Conservation (phyloP, 1,140 invertebrate genomes). For the Drosophila sechellia region DNA sequence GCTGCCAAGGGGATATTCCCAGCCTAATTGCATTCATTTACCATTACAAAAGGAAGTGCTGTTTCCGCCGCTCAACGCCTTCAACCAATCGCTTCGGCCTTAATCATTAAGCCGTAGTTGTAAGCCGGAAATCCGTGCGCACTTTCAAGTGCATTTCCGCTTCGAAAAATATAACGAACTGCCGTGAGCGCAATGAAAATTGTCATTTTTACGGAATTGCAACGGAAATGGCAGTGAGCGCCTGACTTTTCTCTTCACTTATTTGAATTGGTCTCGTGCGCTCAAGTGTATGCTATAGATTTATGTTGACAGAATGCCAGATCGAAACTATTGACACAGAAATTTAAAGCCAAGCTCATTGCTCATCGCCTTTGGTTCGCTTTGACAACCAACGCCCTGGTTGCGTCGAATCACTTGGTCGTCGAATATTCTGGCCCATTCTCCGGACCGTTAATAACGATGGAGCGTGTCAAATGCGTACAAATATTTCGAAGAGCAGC, state of each 20-base stretch:
- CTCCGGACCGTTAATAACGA: slow-evolving; percentile 62
- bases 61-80: slow-evolving; percentile 50
- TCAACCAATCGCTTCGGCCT: slow-evolving; percentile 32
- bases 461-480: slow-evolving; percentile 53
- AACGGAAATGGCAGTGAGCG: slow-evolving; percentile 54
- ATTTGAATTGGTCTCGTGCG: slow-evolving; percentile 44
- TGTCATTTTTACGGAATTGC: slow-evolving; percentile 49
- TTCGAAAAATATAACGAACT: slow-evolving; percentile 39
- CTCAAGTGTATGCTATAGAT: slow-evolving; percentile 49
- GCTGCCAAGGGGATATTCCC: slow-evolving; percentile 7
- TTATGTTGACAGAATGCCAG: slow-evolving; percentile 23
- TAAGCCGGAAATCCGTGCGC: slow-evolving; percentile 64
- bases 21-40: slow-evolving; percentile 64
- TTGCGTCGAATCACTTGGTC: slow-evolving; percentile 6
- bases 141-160: slow-evolving; percentile 74
- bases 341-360: slow-evolving; percentile 33
- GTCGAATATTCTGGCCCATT: not conserved
- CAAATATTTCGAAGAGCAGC: slow-evolving; percentile 40
- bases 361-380: slow-evolving; percentile 11
- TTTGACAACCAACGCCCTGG: slow-evolving; percentile 28
- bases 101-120: slow-evolving; percentile 16
- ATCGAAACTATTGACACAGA: slow-evolving; percentile 25
- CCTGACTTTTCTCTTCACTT: slow-evolving; percentile 9
- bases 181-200: slow-evolving; percentile 51
- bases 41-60: slow-evolving; percentile 46